Evolutionary conservation across 64 coral and sea anemone genomes (phyloP).

Genomic region (Platygyra sinensis): DNA sequence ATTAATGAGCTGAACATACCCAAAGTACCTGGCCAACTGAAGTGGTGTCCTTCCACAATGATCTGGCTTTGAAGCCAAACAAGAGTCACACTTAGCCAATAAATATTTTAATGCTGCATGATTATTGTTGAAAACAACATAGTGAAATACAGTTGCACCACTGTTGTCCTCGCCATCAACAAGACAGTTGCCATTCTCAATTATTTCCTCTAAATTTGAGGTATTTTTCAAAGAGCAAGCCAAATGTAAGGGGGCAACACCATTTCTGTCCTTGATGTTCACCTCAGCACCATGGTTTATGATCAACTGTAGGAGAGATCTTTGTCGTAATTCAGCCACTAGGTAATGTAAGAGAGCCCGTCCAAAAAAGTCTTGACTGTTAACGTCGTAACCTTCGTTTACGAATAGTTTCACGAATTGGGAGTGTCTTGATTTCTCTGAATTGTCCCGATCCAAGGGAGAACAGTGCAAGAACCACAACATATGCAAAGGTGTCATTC

Average conservation of each 20-base stretch:
- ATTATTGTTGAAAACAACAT: conserved; percentile 21
- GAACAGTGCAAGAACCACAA: not conserved
- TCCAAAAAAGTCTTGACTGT: conserved; percentile 34
- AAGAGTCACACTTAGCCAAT: not conserved
- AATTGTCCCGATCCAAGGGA: not conserved
- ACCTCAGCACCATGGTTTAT: not conserved
- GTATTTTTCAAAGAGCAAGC: conserved; percentile 11
- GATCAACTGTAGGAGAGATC: conserved; percentile 14
- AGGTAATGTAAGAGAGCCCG: not conserved
- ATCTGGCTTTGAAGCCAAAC: conserved; percentile 12
- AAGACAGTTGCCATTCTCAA: not conserved
- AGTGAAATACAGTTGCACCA: conserved; percentile 31
- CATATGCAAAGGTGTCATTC: conserved; percentile 38
- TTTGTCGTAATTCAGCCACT: not conserved
- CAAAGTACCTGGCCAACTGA: conserved; percentile 26
- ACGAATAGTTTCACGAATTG: not conserved
- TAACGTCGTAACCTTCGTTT: not conserved
- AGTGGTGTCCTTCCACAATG: not conserved
- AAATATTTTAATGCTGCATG: not conserved
- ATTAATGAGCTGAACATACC: conserved; percentile 4
- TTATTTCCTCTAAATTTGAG: conserved; percentile 1
- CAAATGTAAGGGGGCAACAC: conserved; percentile 14
- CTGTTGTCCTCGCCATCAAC: conserved; percentile 8
- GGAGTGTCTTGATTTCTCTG: conserved; percentile 13
- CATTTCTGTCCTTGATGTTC: conserved; percentile 24